Base-by-base conservation (phyloP, 2,888 invertebrate genomes). In the Chironomus tentans region DNA sequence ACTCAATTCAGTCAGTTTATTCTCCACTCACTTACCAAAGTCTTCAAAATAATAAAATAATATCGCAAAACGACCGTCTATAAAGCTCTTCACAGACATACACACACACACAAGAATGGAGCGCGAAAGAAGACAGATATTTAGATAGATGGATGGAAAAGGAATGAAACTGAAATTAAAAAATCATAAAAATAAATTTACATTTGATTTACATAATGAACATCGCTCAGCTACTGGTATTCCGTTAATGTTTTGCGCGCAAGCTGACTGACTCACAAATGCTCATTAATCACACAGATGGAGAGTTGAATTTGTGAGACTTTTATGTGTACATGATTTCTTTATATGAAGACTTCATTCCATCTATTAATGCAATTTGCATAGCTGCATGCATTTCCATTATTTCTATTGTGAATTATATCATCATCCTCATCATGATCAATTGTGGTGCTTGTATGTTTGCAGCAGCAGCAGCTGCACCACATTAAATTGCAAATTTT, bases 181-280 rank as follows among this genome's bases (percentile, higher is more conserved):
- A 71, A 71, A 71, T 71, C 71, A 71, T 71, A 71, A 71, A 70
- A 71, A 71, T 71, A 71, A 71, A 71, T 71, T 71, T 71, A 71
- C 71, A 71, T 71, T 56, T 56, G 56, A 71, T 71, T 71, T 71
- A 71, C 71, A 71, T 71, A 71, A 71, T 71, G 71, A 71, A 71
- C 71, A 71, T 56, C 24, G 21, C 56, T 47, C 47, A 71, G 71
- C 71, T 71, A 71, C 71, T 71, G 71, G 71, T 71, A 65, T 71
- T 70, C 24, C 24, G 24, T 50, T 56, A 38, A 38, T 48, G 21
- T n/a, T 28, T 71, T 46, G 71, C 47, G 38, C 21, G 18, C 22
- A 47, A 47, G 15, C 70, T 38, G 38, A 38, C 38, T 38, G 38
- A 18, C 68, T 46, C 38, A 62, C 62, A 62, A 62, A 62, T 62